Evolutionary conservation across 2,113 vertebrate species (phyloP).

Genomic region (Ciconia boyciana): DNA sequence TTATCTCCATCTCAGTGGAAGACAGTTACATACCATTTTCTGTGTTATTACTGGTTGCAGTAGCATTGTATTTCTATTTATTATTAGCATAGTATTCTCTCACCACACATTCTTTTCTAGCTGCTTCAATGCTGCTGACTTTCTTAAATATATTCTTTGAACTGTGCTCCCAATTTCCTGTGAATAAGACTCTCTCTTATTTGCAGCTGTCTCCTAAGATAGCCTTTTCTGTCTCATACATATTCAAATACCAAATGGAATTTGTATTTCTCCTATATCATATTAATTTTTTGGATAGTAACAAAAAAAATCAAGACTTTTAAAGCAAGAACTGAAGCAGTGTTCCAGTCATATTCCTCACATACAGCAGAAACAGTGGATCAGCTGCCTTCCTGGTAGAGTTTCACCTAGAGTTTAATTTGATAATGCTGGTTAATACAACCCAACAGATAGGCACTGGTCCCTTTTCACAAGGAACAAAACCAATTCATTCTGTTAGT

Average conservation of each 20-base stretch:
- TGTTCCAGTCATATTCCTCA: neutral
- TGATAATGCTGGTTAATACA: neutral
- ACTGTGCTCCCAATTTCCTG: conserved; percentile 42
- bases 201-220: neutral
- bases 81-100: neutral
- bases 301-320: neutral
- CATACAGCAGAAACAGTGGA: neutral
- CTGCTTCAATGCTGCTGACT: neutral
- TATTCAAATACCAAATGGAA: conserved; percentile 29
- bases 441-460: neutral
- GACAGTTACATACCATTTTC: neutral
- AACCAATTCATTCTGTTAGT: neutral
- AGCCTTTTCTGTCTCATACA: neutral
- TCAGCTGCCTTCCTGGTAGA: neutral
- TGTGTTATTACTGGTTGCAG: neutral
- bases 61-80: conserved; percentile 9
- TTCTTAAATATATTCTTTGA: conserved; percentile 19
- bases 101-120: neutral
- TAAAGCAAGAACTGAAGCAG: neutral
- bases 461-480: neutral
- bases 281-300: neutral
- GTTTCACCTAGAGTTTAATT: neutral
- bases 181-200: neutral
- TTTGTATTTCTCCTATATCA: neutral
- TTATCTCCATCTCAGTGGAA: neutral